Conservation (phyloP, 2,888 invertebrate genomes). For the Glaucopsyche alexis region DNA sequence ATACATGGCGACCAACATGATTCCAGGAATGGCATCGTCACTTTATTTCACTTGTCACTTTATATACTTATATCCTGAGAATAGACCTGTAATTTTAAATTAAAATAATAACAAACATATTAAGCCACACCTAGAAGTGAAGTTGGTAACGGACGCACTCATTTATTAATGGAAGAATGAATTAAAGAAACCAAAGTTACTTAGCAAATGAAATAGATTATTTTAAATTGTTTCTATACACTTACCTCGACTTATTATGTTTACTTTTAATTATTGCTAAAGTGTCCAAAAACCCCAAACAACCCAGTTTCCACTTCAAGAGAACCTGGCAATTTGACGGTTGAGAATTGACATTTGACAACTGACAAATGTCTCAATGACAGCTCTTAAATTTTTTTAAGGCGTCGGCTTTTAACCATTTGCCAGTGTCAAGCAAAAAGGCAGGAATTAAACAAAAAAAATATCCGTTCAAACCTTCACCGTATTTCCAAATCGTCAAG, state of each 20-base stretch:
- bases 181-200: background rate
- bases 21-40: conserved; percentile 84
- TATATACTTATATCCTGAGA: background rate
- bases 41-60: conserved; percentile 28
- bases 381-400: too few species aligned
- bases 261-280: background rate
- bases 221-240: background rate
- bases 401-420: too few species aligned
- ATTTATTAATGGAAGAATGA: background rate
- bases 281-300: too few species aligned
- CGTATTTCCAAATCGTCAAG: too few species aligned
- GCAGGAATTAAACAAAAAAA: too few species aligned
- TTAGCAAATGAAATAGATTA: background rate
- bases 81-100: background rate
- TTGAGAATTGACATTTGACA: too few species aligned
- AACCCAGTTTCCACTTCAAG: too few species aligned
- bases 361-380: too few species aligned
- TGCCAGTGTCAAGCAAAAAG: too few species aligned
- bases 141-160: background rate
- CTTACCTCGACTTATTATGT: background rate
- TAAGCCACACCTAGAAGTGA: conserved; percentile 16
- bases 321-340: too few species aligned
- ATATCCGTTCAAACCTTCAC: too few species aligned
- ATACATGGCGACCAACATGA: conserved; percentile 95
- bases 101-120: background rate